Percentiles rank a stretch among this genome's conserved stretches.
Conservation (phyloP, 2,113 vertebrate genomes). For the Antechinus stuartii region DNA sequence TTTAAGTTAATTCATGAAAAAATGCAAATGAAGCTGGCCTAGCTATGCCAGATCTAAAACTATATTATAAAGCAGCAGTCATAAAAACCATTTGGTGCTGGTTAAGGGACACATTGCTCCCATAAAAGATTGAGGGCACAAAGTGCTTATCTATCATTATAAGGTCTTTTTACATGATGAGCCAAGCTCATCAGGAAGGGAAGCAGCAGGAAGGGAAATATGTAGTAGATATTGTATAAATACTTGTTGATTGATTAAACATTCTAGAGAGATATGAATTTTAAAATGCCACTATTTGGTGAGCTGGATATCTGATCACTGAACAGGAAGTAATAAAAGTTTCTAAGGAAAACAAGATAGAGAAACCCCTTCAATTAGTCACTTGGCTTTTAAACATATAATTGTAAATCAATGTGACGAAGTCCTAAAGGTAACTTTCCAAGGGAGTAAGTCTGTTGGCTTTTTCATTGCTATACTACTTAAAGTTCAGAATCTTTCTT, state of each 20-base stretch:
- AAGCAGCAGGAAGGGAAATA: background rate
- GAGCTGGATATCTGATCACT: background rate
- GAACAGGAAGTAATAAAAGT: background rate
- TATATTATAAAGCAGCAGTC: no score
- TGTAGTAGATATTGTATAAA: background rate
- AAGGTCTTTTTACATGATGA: background rate
- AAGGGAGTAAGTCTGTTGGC: background rate
- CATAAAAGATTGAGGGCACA: background rate
- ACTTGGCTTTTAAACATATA: background rate
- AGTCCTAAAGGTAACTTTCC: background rate
- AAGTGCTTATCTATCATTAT: background rate
- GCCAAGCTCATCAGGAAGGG: background rate
- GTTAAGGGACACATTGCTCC: background rate
- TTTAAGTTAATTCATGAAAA: no score
- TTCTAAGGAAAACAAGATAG: background rate
- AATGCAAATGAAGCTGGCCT: no score
- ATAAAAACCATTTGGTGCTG: no score
- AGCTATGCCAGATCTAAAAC: no score
- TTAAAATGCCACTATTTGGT: constrained; percentile 13
- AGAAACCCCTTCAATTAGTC: constrained; percentile 1
- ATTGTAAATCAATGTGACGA: background rate
- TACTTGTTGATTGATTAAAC: constrained; percentile 23
- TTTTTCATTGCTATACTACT: background rate
- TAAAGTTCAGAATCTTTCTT: background rate
- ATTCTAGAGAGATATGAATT: background rate